Evolutionary conservation across 2,888 invertebrate species (phyloP).

Genomic region (Onthophagus sagittarius): DNA sequence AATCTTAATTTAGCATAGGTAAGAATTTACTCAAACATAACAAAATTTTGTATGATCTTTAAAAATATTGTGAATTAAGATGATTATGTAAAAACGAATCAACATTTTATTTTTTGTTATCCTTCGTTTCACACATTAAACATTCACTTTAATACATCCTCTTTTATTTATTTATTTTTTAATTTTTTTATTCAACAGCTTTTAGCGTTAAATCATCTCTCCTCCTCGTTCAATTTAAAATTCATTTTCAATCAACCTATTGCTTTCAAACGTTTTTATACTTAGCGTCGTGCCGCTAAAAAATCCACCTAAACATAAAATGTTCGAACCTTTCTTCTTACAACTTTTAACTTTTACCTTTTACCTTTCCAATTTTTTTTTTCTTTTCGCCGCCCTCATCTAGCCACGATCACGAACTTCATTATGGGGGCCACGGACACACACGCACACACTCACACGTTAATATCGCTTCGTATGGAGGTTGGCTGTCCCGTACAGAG

Average conservation of each 20-base stretch:
- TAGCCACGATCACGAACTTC: slow-evolving; percentile 11
- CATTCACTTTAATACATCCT: background rate
- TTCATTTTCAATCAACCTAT: background rate
- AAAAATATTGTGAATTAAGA: background rate
- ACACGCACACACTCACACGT: background rate
- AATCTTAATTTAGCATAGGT: no score
- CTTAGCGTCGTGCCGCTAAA: background rate
- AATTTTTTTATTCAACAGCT: background rate
- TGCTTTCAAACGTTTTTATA: background rate
- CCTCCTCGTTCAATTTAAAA: background rate
- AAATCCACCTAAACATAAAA: background rate
- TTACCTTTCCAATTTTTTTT: background rate
- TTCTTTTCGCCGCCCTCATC: slow-evolving; percentile 2
- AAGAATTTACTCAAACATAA: no score
- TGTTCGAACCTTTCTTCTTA: no score
- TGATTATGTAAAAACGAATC: background rate
- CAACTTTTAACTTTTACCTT: background rate
- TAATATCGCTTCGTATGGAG: background rate
- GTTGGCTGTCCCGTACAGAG: slow-evolving; percentile 11
- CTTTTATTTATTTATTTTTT: background rate
- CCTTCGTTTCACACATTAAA: background rate
- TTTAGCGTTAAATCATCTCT: background rate
- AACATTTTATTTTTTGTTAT: background rate
- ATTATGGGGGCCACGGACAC: background rate
- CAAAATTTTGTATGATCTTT: no score